phyloP scores from a whole-genome alignment of 2,797 vertebrate species.

The Anniella stebbinsi region DNA sequence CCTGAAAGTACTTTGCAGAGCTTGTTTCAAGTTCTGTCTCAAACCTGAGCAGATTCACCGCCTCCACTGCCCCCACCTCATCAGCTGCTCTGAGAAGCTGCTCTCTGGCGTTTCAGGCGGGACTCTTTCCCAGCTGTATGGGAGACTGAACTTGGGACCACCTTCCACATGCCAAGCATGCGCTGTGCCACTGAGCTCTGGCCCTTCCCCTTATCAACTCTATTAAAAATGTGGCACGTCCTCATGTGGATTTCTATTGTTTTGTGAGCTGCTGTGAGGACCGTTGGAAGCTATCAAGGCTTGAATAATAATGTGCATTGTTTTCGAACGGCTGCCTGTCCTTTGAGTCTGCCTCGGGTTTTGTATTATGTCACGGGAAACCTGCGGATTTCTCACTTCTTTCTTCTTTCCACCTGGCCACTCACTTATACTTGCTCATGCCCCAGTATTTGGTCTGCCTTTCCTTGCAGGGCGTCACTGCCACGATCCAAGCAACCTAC shows the following conservation, averaged over 20 bases:
- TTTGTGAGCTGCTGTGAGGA: not conserved
- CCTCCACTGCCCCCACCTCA: too few species aligned
- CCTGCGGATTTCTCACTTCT: not conserved
- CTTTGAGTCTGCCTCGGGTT: not conserved
- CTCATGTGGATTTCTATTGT: not conserved
- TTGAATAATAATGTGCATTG: not conserved
- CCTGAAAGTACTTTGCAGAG: too few species aligned
- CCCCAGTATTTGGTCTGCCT: not conserved
- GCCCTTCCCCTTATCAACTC: not conserved
- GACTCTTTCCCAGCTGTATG: not conserved
- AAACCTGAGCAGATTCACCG: too few species aligned
- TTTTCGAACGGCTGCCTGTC: not conserved
- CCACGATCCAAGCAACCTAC: constrained; percentile 81
- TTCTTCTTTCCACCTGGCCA: not conserved
- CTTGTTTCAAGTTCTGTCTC: too few species aligned
- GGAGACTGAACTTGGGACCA: too few species aligned
- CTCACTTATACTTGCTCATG: not conserved
- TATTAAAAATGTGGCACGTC: not conserved
- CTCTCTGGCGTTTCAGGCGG: not conserved
- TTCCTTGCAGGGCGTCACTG: constrained; percentile 73
- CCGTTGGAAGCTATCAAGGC: not conserved
- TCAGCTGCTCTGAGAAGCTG: too few species aligned
- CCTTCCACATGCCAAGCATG: too few species aligned
- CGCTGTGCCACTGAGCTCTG: not conserved
- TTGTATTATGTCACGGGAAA: not conserved